Conservation (phyloP, 2,888 invertebrate species). For the Tetragnatha montana region DNA sequence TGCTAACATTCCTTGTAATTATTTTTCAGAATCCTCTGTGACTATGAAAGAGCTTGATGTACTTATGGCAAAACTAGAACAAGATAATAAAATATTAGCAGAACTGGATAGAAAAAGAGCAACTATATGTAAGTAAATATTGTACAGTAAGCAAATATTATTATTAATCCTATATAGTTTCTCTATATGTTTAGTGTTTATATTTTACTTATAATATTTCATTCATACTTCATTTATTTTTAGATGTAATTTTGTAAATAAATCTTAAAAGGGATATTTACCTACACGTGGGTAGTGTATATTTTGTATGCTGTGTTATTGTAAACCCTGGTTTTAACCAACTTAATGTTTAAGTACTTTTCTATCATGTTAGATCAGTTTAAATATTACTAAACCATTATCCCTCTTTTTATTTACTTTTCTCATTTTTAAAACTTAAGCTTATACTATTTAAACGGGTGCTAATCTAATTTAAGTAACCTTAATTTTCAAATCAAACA, state of each 20-base stretch:
- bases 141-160: neutral
- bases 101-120: constrained; percentile 82
- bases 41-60: constrained; percentile 72
- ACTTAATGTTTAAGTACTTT: no score
- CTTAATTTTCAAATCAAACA: no score
- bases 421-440: no score
- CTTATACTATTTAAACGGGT: no score
- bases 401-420: no score
- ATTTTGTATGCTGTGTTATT: no score
- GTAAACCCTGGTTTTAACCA: no score
- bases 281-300: no score
- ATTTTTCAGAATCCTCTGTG: constrained; percentile 64
- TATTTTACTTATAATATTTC: neutral
- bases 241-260: neutral
- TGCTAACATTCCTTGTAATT: neutral
- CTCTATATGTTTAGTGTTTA: neutral
- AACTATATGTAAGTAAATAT: constrained; percentile 59
- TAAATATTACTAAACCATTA: no score
- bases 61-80: constrained; percentile 95
- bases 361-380: no score
- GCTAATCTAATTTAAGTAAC: no score
- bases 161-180: neutral
- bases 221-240: neutral
- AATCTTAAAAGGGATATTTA: no score
- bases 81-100: constrained; percentile 84